Conservation (phyloP, 2,888 invertebrate genomes). For the Prenolepis imparis region DNA sequence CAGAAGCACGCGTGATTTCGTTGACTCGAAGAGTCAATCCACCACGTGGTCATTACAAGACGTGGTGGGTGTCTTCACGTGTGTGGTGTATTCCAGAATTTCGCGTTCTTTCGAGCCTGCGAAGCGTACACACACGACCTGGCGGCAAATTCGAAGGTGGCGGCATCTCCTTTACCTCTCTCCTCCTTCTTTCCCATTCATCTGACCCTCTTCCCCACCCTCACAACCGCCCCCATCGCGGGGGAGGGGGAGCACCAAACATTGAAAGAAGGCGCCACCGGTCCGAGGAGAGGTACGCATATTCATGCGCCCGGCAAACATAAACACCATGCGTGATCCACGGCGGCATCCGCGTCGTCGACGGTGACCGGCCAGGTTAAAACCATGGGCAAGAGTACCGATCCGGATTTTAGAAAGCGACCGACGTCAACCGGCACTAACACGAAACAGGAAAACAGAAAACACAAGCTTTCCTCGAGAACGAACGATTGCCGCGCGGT, state of each 20-base stretch:
- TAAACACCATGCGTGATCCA: constrained; percentile 72
- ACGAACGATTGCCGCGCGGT: constrained; percentile 50
- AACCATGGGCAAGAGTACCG: constrained; percentile 17
- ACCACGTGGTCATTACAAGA: constrained; percentile 54
- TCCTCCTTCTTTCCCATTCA: constrained; percentile 65
- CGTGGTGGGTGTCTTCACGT: constrained; percentile 1
- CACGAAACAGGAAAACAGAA: constrained; percentile 66
- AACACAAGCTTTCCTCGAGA: constrained; percentile 51
- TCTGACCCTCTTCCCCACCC: constrained; percentile 58
- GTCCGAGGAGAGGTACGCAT: constrained; percentile 75
- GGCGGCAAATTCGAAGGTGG: constrained; percentile 62
- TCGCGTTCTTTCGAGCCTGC: constrained; percentile 26
- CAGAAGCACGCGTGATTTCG: constrained; percentile 13
- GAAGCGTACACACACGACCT: constrained; percentile 19
- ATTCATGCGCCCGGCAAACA: constrained; percentile 77
- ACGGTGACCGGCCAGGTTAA: not conserved
- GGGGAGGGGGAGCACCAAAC: constrained; percentile 61
- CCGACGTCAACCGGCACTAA: constrained; percentile 60
- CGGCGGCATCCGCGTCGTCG: not conserved
- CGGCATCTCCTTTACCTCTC: constrained; percentile 45
- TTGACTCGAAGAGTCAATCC: constrained; percentile 51
- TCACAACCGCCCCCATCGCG: constrained; percentile 42
- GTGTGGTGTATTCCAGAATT: constrained; percentile 33
- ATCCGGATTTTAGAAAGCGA: constrained; percentile 5
- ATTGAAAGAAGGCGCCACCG: constrained; percentile 78